Evolutionary conservation across 2,113 vertebrate species (phyloP), one percentile per base, ranked within the genome.

Genomic region (Loxodonta africana): DNA sequence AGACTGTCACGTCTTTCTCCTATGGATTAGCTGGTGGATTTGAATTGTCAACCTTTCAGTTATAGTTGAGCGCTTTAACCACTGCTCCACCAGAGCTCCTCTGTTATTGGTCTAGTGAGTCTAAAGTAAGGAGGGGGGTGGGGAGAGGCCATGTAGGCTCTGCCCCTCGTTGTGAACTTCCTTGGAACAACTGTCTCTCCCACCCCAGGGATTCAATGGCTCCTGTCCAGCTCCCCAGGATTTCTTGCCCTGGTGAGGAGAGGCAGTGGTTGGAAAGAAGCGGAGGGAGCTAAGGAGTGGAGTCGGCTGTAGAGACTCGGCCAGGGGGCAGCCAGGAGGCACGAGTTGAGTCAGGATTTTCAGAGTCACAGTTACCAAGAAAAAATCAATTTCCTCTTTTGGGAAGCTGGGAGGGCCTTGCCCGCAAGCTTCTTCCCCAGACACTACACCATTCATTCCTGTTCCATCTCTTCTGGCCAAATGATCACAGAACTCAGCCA

Each of bases 341-440:
- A 2, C 1, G n/a, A 44, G n/a, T 30, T 71, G 63, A 74, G 18
- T 65, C 4, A 20, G 21, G 17, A 33, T 53, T 51, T 81, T 76
- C 65, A 57, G 28, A 65, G 23, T 65, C 81, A 33, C 12, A 12
- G 80, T 84, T n/a, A 41, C 85, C 10, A 15, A n/a, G 41, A 62
- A 57, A 63, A 41, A 46, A 53, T 3, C 37, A 37, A 11, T 5
- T 18, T 41, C 74, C 80, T 80, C 80, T 65, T 81, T 28, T 65
- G 44, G 65, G 87, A 73, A 46, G n/a, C 4, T 28, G n/a, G n/a
- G 65, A 37, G 17, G 2, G 37, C 41, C 51, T 57, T 20, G 74
- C 62, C 23, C 33, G n/a, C 62, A 23, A 0, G 0, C 10, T 5
- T 30, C 10, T 48, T 28, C 51, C 76, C 21, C n/a, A 30, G 37